Percentiles rank a stretch among this genome's conserved stretches.
These are phyloP conservation scores for Scaptomyza flava DNA, from an alignment of 2,888 invertebrate genomes.

Conservation along the genomic window DNA sequence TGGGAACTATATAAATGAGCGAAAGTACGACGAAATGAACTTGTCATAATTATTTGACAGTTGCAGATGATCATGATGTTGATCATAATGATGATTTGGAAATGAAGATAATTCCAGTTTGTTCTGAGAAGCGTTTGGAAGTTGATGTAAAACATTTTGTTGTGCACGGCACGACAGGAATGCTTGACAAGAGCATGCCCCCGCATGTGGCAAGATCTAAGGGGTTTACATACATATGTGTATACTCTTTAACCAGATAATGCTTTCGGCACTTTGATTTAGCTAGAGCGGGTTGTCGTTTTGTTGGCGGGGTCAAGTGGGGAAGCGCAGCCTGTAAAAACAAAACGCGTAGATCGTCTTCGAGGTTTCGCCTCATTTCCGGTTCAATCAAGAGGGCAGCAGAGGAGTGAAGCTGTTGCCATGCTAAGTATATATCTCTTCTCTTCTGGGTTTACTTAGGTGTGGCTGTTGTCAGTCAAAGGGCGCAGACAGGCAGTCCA, in stretches of 20 bases:
- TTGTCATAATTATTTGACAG: slow-evolving; percentile 83
- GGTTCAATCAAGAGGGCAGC: slow-evolving; percentile 65
- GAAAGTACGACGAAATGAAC: slow-evolving; percentile 79
- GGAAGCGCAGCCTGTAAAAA: slow-evolving; percentile 70
- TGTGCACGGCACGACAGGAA: slow-evolving; percentile 8
- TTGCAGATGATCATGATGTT: slow-evolving; percentile 48
- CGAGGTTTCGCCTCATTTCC: slow-evolving; percentile 69
- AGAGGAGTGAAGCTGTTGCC: slow-evolving; percentile 13
- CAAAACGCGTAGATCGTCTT: slow-evolving; percentile 43
- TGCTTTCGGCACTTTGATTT: slow-evolving; percentile 72
- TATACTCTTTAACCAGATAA: slow-evolving; percentile 18
- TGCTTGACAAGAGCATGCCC: slow-evolving; percentile 38
- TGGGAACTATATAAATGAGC: slow-evolving; percentile 71
- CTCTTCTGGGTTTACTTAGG: slow-evolving; percentile 60
- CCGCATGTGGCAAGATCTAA: slow-evolving; percentile 1
- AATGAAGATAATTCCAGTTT: slow-evolving; percentile 31
- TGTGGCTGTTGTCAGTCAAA: slow-evolving; percentile 77
- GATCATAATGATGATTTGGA: background rate
- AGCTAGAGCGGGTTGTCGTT: slow-evolving; percentile 33
- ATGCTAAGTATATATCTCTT: slow-evolving; percentile 22
- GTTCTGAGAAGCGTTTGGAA: slow-evolving; percentile 45
- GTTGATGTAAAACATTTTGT: slow-evolving; percentile 76
- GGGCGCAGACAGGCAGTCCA: slow-evolving; percentile 68
- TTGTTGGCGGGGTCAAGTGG: slow-evolving; percentile 67
- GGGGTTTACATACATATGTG: slow-evolving; percentile 22